Evolutionary conservation across 2,888 invertebrate genomes (phyloP), one percentile per base, ranked within the genome.

Genomic region (Lochmaea capreae): DNA sequence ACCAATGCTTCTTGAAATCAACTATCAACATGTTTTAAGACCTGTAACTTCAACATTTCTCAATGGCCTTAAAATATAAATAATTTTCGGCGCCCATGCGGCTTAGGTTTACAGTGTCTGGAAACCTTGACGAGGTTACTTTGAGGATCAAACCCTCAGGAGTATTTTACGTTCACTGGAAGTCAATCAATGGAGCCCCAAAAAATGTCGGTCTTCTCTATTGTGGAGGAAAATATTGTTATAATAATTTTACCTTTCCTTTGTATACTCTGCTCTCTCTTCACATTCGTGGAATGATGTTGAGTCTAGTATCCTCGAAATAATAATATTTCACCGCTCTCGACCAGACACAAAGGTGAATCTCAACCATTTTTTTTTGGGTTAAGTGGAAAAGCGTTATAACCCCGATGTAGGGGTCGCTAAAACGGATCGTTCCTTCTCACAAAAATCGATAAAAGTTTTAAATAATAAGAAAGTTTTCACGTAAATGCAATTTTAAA

Each of bases 311-410:
- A 67, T 67, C 33, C 68, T 68, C 61, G 46, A 61, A 68, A 68
- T 68, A 68, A 68, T 68, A 68, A 61, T 61, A 68, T 68, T 68
- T 49, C 68, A 61, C 39, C 61, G 61, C 67, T 43, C 67, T 67
- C 67, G 26, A 58, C 58, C 61, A 49, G 58, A 68, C 68, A 68
- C 68, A 68, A 68, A 68, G 68, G 61, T 61, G 68, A 68, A 68
- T 68, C 61, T 68, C 68, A 68, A 68, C 68, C 61, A 61, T 33
- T 68, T 68, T 68, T n/a, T 68, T 61, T 49, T 42, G 49, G 61
- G 68, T 68, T 68, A 68, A 68, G 68, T 68, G 68, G 61, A 61
- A 61, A 61, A 68, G 26, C 59, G 61, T 43, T 61, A 59, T 58
- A 67, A 67, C 67, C 43, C 58, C 8, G 14, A 65, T 11, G 16